Base-by-base conservation (phyloP, 1,140 invertebrate species). In the Bombus confusus region DNA sequence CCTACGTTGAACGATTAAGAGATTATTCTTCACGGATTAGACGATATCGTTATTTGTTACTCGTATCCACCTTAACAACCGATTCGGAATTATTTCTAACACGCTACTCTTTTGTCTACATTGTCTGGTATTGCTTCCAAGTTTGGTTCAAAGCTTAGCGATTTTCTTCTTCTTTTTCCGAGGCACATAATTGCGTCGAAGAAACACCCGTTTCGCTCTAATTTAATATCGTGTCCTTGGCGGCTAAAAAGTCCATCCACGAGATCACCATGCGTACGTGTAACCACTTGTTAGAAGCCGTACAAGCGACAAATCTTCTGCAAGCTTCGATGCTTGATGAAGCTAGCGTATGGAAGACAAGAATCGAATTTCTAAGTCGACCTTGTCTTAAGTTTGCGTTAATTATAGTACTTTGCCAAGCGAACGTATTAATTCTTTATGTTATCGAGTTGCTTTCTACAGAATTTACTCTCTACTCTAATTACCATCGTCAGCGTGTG, bases 221-320 rank as follows among this genome's bases (percentile, higher is more conserved):
- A 85, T 85, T 72, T 85, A 85, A 85, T 85, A 85, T 86, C 41
- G 83, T 79, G 87, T 84, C 80, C 86, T 91, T 86, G 90, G 74
- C 28, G 79, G 71, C 43, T 25, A 9, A 80, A 57, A 80, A 84
- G 83, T 86, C 47, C 52, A 75, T 84, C 73, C 62, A 15, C 43
- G 39, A 80, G 64, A 43, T 73, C 69, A 18, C 37, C 68, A 76
- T 74, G 62, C 43, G 18, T 83, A 80, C 75, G 78, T 87, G 74
- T 87, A 90, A 90, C 77, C 87, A 90, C 80, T 91, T 92, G 83
- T 81, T 83, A 66, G 91, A 91, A 92, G 88, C 90, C 91, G 10
- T 85, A 92, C 39, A 73, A 91, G 62, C 13, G 76, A 78, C 83
- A 92, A 92, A 88, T 73, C 88, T 88, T 75, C 91, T 87, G 80